A percentile compares a stretch with the other conserved stretches of the same genome.
Evolutionary conservation across 64 coral and sea anemone genomes (phyloP).

Genomic region (Stichodactyla mertensii): DNA sequence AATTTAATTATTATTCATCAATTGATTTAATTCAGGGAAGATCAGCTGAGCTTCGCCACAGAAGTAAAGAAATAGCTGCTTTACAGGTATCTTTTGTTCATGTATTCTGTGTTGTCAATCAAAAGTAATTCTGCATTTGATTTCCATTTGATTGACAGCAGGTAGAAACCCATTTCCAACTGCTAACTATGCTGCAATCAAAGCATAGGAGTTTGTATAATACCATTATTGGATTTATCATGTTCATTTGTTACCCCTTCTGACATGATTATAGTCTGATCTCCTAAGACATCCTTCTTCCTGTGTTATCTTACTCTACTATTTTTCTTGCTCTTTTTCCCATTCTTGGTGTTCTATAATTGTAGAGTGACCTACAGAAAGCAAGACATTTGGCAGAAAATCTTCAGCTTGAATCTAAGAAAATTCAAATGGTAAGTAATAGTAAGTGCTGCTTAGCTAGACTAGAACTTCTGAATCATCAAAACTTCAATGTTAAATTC

Average conservation of each 20-base stretch:
- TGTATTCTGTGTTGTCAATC: too few relatives aligned
- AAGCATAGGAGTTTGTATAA: too few relatives aligned
- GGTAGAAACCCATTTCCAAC: too few relatives aligned
- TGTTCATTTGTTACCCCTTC: background rate
- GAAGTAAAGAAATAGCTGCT: slow-evolving; percentile 36
- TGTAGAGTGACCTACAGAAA: slow-evolving; percentile 84
- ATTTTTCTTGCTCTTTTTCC: background rate
- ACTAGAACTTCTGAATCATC: background rate
- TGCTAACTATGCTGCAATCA: too few relatives aligned
- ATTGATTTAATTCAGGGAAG: slow-evolving; percentile 44
- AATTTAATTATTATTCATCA: background rate
- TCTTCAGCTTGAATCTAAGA: slow-evolving; percentile 55
- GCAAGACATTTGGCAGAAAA: slow-evolving; percentile 79
- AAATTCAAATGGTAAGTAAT: slow-evolving; percentile 45
- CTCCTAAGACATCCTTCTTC: too few relatives aligned
- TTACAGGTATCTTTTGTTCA: slow-evolving; percentile 48
- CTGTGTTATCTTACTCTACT: too few relatives aligned
- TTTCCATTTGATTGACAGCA: too few relatives aligned
- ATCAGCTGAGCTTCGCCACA: slow-evolving; percentile 38
- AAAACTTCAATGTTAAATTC: background rate
- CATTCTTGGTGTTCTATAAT: background rate
- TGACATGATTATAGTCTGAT: background rate
- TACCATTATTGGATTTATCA: background rate
- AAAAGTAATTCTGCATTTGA: too few relatives aligned
- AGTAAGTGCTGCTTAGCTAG: background rate